Base-by-base conservation (phyloP, 1,140 invertebrate genomes). In the Drosophila leontia region DNA sequence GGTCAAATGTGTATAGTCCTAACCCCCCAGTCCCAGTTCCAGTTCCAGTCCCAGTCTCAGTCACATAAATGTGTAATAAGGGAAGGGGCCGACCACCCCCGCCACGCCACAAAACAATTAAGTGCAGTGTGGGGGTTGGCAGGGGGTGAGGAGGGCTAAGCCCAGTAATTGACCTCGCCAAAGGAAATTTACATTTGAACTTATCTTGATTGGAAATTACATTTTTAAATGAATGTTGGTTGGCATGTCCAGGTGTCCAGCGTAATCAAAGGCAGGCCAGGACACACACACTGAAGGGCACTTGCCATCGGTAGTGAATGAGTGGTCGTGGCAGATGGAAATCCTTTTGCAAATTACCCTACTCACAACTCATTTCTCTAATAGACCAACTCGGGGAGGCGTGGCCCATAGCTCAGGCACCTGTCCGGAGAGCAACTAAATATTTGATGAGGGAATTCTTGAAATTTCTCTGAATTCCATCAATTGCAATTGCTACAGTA, bases 151-250 rank as follows among this genome's bases (percentile, higher is more conserved):
- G 26, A 29, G 5, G 26, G 26, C 58, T 29, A 23, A 37, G 67
- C 35, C 51, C 53, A 37, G 53, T 53, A 76, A 67, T 76, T 76
- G 71, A 55, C 65, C 68, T 67, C 53, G 50, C 44, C 57, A 12
- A 77, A 63, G 75, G 61, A 80, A 84, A 80, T 67, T 76, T 84
- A 77, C 81, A 80, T 84, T 84, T 84, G 81, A 84, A 84, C 81
- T 84, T 80, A 84, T 84, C 82, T 80, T 83, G 67, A 84, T 80
- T 80, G 77, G 75, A 80, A 84, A 74, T 70, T 77, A 77, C 68
- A 84, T 80, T 85, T 78, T 78, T 65, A 81, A 64, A 69, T 58
- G 75, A 57, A 65, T 75, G 68, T 56, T 70, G 76, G 63, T 47
- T 70, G 76, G 67, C 80, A 70, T 75, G 82, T 81, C 53, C 67